Conservation (phyloP, 2,888 invertebrate species). For the Drosophila mayaguana region DNA sequence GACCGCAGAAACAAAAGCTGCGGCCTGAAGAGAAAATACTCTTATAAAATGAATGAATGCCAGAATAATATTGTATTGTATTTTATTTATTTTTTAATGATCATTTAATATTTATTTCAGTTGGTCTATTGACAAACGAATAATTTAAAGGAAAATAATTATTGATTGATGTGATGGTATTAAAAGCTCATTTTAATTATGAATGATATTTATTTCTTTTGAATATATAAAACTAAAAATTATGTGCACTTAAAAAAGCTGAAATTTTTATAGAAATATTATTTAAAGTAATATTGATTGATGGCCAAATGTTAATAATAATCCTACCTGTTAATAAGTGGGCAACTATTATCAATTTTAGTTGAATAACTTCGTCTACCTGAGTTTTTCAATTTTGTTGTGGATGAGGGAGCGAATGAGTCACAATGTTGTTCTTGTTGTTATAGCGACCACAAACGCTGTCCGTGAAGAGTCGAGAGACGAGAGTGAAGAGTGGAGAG, state of each 20-base stretch:
- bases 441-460: conserved; percentile 18
- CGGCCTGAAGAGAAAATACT: neutral
- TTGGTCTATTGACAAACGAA: no score
- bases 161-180: no score
- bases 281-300: no score
- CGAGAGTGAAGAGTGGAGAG: conserved; percentile 21
- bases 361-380: neutral
- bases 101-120: no score
- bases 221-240: no score
- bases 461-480: conserved; percentile 15
- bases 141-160: no score
- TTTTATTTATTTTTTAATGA: neutral
- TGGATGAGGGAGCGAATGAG: neutral
- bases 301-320: neutral
- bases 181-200: no score
- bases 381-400: conserved; percentile 13
- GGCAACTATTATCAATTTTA: neutral
- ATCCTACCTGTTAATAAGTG: no score
- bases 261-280: no score
- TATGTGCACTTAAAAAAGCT: no score
- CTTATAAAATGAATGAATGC: neutral
- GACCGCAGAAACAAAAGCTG: neutral
- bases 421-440: conserved; percentile 6
- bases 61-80: neutral
- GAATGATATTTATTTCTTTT: no score